These are phyloP conservation scores for Megamerina dolium DNA, from an alignment of 2,888 invertebrate species.

Conservation along the genomic window DNA sequence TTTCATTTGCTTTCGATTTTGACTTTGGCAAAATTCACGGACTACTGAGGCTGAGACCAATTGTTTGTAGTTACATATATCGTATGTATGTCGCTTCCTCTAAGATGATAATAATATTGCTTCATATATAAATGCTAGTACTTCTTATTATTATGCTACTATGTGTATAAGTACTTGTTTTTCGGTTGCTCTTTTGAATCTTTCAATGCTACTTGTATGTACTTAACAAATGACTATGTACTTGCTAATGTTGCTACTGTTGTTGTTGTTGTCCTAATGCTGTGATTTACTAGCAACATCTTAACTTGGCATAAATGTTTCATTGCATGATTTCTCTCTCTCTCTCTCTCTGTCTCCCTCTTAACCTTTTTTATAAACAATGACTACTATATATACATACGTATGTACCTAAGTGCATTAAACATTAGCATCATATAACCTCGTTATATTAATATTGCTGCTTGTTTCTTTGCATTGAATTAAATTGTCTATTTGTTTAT, in stretches of 20 bases:
- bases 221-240: conserved; percentile 5
- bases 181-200: too few relatives aligned
- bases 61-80: too few relatives aligned
- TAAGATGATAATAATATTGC: conserved; percentile 1
- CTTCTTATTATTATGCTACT: background rate
- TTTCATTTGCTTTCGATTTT: background rate
- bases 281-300: conserved; percentile 43
- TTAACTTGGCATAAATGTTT: conserved; percentile 44
- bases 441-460: too few relatives aligned
- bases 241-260: conserved; percentile 2
- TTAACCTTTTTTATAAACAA: conserved; percentile 8
- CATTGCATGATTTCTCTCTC: conserved; percentile 17
- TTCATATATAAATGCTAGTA: conserved; percentile 1
- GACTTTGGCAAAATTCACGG: too few relatives aligned
- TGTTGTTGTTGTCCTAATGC: conserved; percentile 18
- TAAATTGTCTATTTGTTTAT: conserved; percentile 46
- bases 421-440: too few relatives aligned
- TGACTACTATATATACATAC: background rate
- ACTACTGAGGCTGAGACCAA: too few relatives aligned
- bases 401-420: conserved; percentile 2
- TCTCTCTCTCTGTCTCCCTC: too few relatives aligned
- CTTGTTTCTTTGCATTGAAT: conserved; percentile 33
- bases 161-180: conserved; percentile 13
- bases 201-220: too few relatives aligned
- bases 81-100: too few relatives aligned